These are phyloP conservation scores for Alectura lathami DNA, from an alignment of 2,113 vertebrate genomes.

Conservation along the genomic window DNA sequence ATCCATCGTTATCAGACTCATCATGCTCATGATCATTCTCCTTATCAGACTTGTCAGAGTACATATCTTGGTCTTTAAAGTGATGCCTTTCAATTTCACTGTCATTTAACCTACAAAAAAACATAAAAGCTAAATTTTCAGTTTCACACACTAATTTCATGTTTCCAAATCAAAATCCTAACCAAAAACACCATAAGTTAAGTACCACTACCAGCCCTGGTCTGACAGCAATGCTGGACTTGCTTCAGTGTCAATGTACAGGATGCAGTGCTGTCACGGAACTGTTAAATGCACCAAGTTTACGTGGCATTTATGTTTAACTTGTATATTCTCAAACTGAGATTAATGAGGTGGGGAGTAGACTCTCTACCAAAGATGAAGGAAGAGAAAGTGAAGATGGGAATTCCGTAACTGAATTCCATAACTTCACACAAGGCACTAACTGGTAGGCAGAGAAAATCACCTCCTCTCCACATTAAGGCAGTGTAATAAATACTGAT, in stretches of 20 bases:
- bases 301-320: not conserved
- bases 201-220: not conserved
- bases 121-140: not conserved
- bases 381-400: not conserved
- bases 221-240: not conserved
- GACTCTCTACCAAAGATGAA: not conserved
- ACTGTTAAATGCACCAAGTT: not conserved
- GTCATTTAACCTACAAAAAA: constrained; percentile 85
- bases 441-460: not conserved
- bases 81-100: constrained; percentile 87
- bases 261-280: not conserved
- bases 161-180: not conserved
- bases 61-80: constrained; percentile 94
- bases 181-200: not conserved
- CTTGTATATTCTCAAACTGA: not conserved
- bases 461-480: not conserved
- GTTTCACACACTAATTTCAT: not conserved
- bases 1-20: constrained; percentile 93
- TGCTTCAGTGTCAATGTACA: not conserved
- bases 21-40: constrained; percentile 94
- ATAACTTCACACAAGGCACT: not conserved
- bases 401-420: not conserved
- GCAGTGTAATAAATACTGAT: not conserved
- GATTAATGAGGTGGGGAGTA: not conserved
- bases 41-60: constrained; percentile 97